A percentile compares a stretch with the other conserved stretches of the same genome.
phyloP scores from a whole-genome alignment of 2,888 invertebrate species.

The Leptinotarsa juncta region DNA sequence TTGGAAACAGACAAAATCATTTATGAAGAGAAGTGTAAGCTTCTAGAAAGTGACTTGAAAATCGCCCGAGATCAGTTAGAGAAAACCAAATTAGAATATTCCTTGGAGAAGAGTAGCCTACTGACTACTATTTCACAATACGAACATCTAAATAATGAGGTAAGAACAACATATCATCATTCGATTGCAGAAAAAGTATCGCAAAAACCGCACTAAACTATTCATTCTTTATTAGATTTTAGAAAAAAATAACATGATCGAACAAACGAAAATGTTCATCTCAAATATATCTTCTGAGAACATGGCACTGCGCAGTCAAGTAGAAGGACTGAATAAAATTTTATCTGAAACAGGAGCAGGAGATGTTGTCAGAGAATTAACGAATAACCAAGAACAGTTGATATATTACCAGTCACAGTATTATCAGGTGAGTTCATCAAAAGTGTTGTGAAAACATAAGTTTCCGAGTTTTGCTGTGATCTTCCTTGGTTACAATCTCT shows the following conservation, averaged over 20 bases:
- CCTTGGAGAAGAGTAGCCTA: slow-evolving; percentile 34
- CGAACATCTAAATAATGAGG: slow-evolving; percentile 39
- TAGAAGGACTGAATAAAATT: slow-evolving; percentile 56
- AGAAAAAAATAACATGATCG: slow-evolving; percentile 52
- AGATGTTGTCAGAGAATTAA: slow-evolving; percentile 57
- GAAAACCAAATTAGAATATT: slow-evolving; percentile 26
- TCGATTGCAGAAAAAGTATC: too few species aligned
- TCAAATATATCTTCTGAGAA: slow-evolving; percentile 54
- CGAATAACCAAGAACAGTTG: slow-evolving; percentile 57
- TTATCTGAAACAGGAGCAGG: slow-evolving; percentile 57
- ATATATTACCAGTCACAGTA: slow-evolving; percentile 52
- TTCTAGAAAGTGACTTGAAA: slow-evolving; percentile 45
- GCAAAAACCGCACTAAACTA: too few species aligned
- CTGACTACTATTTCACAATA: slow-evolving; percentile 32
- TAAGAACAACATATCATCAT: not conserved
- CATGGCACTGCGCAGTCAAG: slow-evolving; percentile 52
- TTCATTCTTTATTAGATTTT: slow-evolving; percentile 12
- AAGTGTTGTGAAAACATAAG: not conserved
- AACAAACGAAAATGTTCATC: slow-evolving; percentile 50
- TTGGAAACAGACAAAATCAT: slow-evolving; percentile 29
- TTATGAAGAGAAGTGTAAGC: slow-evolving; percentile 42
- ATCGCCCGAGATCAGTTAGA: slow-evolving; percentile 36
- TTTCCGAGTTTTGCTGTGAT: too few species aligned
- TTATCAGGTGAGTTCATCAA: slow-evolving; percentile 49
- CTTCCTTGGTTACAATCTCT: too few species aligned